These are phyloP conservation scores for Lissocephala sabroskyi DNA, from an alignment of 2,888 invertebrate genomes.

Conservation along the genomic window DNA sequence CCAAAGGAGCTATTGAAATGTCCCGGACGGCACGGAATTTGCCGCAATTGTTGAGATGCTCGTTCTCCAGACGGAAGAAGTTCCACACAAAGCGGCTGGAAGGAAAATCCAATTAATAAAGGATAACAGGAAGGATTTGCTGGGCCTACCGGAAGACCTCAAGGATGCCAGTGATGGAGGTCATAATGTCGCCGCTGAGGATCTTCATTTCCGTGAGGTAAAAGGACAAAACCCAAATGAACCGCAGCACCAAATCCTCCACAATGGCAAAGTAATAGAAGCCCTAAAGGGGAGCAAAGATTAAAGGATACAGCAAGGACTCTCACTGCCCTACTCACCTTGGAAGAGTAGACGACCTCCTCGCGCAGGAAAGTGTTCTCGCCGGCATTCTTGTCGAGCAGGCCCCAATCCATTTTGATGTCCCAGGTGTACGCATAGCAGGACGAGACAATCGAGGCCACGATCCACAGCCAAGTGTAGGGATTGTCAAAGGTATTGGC, in stretches of 20 bases:
- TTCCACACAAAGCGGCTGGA: constrained; percentile 97
- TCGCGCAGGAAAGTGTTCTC: constrained; percentile 94
- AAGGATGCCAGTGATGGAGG: constrained; percentile 85
- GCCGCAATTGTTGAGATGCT: constrained; percentile 99
- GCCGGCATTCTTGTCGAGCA: constrained; percentile 91
- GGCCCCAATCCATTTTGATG: constrained; percentile 99
- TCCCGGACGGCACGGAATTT: constrained; percentile 98
- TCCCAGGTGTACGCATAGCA: constrained; percentile 98
- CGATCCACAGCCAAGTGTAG: constrained; percentile 92
- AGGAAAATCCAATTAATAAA: too few relatives aligned
- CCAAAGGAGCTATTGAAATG: constrained; percentile 94
- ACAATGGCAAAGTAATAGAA: constrained; percentile 95
- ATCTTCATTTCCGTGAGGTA: constrained; percentile 85
- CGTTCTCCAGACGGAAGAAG: constrained; percentile 99
- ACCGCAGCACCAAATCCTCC: constrained; percentile 93
- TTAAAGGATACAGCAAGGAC: constrained; percentile 5
- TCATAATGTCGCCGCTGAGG: constrained; percentile 86
- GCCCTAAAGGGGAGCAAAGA: constrained; percentile 75
- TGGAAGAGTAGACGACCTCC: constrained; percentile 94
- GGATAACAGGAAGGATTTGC: neutral
- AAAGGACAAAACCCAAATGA: constrained; percentile 93
- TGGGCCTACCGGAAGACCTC: constrained; percentile 87
- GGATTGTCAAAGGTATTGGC: constrained; percentile 81
- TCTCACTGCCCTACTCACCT: constrained; percentile 75
- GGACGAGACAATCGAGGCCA: constrained; percentile 88